These are phyloP conservation scores for Eidolon helvum DNA, from an alignment of 2,113 vertebrate genomes.

Conservation along the genomic window DNA sequence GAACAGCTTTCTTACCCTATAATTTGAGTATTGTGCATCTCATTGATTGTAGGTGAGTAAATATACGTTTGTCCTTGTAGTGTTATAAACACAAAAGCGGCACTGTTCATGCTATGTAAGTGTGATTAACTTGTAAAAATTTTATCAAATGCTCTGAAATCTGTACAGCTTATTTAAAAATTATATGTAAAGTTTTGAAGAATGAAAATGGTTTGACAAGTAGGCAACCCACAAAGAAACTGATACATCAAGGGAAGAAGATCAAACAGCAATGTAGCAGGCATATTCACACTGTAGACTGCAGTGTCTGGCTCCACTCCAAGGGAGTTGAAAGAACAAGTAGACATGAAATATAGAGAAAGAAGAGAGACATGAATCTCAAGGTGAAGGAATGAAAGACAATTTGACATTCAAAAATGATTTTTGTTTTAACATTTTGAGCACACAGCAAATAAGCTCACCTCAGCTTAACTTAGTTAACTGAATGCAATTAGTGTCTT, in stretches of 20 bases:
- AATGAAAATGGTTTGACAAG: constrained; percentile 84
- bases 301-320: constrained; percentile 79
- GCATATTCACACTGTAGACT: constrained; percentile 79
- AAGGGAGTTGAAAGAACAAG: constrained; percentile 83
- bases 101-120: constrained; percentile 69
- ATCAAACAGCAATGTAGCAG: constrained; percentile 83
- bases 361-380: constrained; percentile 82
- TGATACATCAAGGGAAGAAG: constrained; percentile 85
- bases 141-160: constrained; percentile 79
- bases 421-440: constrained; percentile 71
- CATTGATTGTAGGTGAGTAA: constrained; percentile 67
- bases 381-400: constrained; percentile 81
- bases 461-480: constrained; percentile 72
- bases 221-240: constrained; percentile 84
- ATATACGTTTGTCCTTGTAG: constrained; percentile 77
- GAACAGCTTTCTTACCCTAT: constrained; percentile 5
- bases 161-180: constrained; percentile 81
- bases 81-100: constrained; percentile 71
- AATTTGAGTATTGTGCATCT: constrained; percentile 38
- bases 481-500: constrained; percentile 61
- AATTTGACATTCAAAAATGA: constrained; percentile 82
- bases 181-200: constrained; percentile 83
- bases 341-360: constrained; percentile 81
- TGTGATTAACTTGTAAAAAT: constrained; percentile 82
- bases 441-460: constrained; percentile 78